Percentiles rank a stretch among this genome's conserved stretches.
Conservation (phyloP, 2,888 invertebrate genomes). For the Phyllotreta cruciferae region DNA sequence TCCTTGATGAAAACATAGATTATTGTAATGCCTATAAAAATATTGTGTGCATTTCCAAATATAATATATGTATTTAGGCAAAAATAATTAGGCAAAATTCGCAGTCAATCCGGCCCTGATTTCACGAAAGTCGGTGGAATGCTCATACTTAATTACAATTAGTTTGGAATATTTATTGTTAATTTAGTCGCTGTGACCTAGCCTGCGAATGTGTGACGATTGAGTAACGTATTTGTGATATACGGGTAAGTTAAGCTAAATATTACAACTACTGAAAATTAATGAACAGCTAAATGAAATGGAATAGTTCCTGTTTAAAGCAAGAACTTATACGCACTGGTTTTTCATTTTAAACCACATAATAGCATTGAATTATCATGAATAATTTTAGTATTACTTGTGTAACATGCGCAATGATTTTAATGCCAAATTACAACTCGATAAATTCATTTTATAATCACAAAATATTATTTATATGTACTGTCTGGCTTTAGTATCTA, state of each 20-base stretch:
- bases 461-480: too few relatives aligned
- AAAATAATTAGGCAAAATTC: neutral
- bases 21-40: neutral
- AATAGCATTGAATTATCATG: too few relatives aligned
- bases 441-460: too few relatives aligned
- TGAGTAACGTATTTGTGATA: conserved; percentile 9
- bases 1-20: too few relatives aligned
- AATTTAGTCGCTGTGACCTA: conserved; percentile 1
- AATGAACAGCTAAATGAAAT: neutral
- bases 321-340: too few relatives aligned
- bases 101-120: neutral
- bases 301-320: too few relatives aligned
- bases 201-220: conserved; percentile 2
- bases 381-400: too few relatives aligned
- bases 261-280: neutral
- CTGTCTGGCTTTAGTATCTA: too few relatives aligned
- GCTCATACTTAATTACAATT: neutral
- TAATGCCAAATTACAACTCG: too few relatives aligned
- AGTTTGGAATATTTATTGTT: conserved; percentile 13
- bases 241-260: neutral
- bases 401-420: too few relatives aligned
- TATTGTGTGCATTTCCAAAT: neutral
- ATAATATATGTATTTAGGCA: too few relatives aligned
- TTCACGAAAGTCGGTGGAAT: conserved; percentile 1
- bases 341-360: too few relatives aligned